Conservation (phyloP, 2,888 invertebrate genomes). For the Lepidonotus clava region DNA sequence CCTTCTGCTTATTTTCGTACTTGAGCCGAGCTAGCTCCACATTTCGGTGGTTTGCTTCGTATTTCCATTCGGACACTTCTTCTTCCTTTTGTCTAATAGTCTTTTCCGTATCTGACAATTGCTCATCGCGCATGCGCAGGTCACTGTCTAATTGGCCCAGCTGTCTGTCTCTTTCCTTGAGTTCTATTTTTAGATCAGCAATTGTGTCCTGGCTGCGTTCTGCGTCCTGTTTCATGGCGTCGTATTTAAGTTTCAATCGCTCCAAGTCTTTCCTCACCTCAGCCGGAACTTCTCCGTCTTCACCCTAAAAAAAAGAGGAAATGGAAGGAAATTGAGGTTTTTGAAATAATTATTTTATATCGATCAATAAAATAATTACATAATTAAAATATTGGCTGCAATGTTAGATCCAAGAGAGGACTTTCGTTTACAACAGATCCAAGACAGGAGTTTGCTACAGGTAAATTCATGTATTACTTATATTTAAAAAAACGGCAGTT, state of each 20-base stretch:
- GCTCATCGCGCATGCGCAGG: conserved; percentile 32
- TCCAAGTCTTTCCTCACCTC: conserved; percentile 56
- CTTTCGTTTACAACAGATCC: too few relatives aligned
- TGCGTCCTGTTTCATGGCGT: conserved; percentile 50
- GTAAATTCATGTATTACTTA: too few relatives aligned
- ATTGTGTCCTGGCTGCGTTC: conserved; percentile 56
- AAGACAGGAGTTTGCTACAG: too few relatives aligned
- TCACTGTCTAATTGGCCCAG: conserved; percentile 39
- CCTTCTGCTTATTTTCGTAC: conserved; percentile 55
- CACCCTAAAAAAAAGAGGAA: not conserved
- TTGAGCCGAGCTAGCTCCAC: conserved; percentile 56
- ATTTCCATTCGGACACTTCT: conserved; percentile 52
- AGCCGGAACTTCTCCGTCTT: not conserved
- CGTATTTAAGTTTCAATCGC: conserved; percentile 57
- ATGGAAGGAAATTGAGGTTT: not conserved
- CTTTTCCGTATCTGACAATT: not conserved
- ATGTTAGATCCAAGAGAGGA: too few relatives aligned
- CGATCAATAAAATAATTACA: too few relatives aligned
- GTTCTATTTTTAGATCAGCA: conserved; percentile 55
- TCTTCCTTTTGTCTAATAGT: conserved; percentile 47
- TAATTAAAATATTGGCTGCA: too few relatives aligned
- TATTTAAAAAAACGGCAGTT: too few relatives aligned
- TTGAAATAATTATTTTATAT: too few relatives aligned
- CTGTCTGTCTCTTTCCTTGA: conserved; percentile 41
- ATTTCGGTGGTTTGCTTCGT: conserved; percentile 57